These are phyloP conservation scores for Gnathonemus echidnorhynchus DNA, from an alignment of 2,113 vertebrate genomes.

Conservation along the genomic window DNA sequence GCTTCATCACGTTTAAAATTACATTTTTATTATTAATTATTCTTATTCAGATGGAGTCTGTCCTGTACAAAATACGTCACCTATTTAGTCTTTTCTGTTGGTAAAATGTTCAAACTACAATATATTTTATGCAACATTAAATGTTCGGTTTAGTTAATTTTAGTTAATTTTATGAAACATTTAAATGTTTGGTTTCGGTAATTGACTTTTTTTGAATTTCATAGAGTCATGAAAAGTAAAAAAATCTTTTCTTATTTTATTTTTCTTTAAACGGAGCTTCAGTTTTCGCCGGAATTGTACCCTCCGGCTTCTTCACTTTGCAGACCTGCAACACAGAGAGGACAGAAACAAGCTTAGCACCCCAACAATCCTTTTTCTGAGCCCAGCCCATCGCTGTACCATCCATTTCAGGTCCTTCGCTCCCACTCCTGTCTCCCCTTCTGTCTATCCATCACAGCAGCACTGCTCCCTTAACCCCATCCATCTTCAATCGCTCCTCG, in stretches of 20 bases:
- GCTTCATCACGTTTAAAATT: background rate
- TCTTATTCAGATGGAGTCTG: background rate
- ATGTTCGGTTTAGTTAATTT: background rate
- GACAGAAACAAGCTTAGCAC: conserved; percentile 15
- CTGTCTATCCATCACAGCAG: conserved; percentile 26
- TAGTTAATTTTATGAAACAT: background rate
- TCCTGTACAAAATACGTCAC: background rate
- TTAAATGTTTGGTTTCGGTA: background rate
- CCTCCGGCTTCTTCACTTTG: background rate
- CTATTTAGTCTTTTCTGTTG: background rate
- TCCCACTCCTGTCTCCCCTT: background rate
- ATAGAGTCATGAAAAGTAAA: background rate
- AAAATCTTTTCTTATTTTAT: background rate
- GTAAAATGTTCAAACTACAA: background rate
- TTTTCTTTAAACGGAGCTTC: background rate
- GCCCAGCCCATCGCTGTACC: conserved; percentile 16
- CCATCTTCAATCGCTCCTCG: conserved; percentile 23
- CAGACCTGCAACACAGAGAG: background rate
- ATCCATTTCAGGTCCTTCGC: conserved; percentile 1
- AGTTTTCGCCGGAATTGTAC: background rate
- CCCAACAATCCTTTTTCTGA: conserved; percentile 8
- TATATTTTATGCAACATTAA: background rate
- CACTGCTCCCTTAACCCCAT: conserved; percentile 26
- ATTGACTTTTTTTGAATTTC: background rate
- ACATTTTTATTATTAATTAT: background rate